Conservation (phyloP, 2,888 invertebrate species). For the Tupiocoris notatus region DNA sequence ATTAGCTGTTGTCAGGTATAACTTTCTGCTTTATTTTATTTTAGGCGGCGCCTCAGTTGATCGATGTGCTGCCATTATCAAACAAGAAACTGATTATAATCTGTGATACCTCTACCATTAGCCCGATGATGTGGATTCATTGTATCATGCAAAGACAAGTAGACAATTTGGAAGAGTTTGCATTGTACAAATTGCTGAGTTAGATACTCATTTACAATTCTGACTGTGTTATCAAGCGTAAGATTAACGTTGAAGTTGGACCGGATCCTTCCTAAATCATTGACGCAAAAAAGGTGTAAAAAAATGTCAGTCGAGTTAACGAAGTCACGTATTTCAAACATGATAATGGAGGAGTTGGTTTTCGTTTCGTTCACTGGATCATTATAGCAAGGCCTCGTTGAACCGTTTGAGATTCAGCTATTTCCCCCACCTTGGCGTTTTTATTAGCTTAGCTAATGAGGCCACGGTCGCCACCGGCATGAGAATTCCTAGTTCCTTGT, state of each 20-base stretch:
- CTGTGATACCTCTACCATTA: no score
- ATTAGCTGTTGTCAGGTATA: no score
- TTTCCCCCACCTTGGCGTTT: constrained; percentile 1
- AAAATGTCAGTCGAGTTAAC: not conserved
- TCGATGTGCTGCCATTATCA: no score
- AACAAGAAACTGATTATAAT: no score
- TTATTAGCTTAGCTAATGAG: constrained; percentile 22
- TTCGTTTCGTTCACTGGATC: not conserved
- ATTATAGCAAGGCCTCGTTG: not conserved
- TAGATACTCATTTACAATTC: no score
- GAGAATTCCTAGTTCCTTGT: not conserved
- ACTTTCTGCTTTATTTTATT: no score
- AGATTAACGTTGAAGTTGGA: not conserved
- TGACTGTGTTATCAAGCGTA: no score
- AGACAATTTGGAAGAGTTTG: no score
- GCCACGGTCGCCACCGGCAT: not conserved
- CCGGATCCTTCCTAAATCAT: not conserved
- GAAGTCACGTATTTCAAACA: not conserved
- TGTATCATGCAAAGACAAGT: no score
- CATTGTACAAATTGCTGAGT: no score
- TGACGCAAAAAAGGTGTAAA: not conserved
- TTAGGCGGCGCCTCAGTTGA: no score
- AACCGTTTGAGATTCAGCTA: constrained; percentile 2
- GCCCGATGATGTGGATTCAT: no score
- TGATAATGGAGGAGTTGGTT: not conserved